These are phyloP conservation scores for Trachelus tabidus DNA, from an alignment of 2,888 invertebrate genomes.

Conservation along the genomic window DNA sequence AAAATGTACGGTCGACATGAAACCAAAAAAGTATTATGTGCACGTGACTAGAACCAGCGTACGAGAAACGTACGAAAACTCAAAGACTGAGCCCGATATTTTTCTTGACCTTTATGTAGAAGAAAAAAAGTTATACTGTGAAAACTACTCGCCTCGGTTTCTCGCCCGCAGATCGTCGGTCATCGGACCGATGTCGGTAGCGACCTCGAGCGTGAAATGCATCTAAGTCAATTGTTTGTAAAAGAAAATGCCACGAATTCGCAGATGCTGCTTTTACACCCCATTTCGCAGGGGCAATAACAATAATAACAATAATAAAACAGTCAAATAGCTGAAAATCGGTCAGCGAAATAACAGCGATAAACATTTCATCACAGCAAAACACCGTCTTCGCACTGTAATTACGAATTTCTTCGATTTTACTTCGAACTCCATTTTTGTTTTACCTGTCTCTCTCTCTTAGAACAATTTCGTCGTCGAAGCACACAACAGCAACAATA, in stretches of 20 bases:
- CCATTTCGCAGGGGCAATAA: background rate
- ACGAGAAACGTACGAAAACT: too few relatives aligned
- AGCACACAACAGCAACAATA: background rate
- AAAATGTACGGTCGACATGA: background rate
- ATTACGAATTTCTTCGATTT: background rate
- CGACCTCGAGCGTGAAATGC: slow-evolving; percentile 13
- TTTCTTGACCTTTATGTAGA: background rate
- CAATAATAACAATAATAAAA: background rate
- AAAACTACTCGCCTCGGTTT: slow-evolving; percentile 19
- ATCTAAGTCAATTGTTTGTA: background rate
- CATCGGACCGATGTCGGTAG: slow-evolving; percentile 5
- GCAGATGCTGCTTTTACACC: background rate
- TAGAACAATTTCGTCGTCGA: background rate
- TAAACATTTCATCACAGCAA: background rate
- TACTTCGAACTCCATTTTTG: background rate
- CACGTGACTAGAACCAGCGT: too few relatives aligned
- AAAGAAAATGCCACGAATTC: background rate
- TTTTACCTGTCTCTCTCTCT: background rate
- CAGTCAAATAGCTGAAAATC: background rate
- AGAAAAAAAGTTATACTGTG: background rate
- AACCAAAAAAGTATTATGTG: background rate
- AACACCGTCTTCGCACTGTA: background rate
- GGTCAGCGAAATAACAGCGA: background rate
- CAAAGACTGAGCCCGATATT: background rate
- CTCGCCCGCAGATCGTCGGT: slow-evolving; percentile 8